Evolutionary conservation across 2,888 invertebrate genomes (phyloP), one percentile per base, ranked within the genome.

Genomic region (Bellardia bayeri): DNA sequence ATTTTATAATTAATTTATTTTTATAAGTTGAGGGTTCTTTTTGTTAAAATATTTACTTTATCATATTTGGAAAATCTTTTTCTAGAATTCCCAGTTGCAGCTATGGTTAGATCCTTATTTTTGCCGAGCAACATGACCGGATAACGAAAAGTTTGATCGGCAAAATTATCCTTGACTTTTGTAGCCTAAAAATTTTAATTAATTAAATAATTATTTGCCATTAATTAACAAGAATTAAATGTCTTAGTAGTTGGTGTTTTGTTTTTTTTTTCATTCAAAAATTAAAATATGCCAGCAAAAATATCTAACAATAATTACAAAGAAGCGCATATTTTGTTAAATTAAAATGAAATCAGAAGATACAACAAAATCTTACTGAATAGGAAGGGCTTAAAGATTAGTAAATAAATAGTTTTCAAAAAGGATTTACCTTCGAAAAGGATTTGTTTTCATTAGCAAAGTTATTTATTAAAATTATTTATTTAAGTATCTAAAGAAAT

Each of bases 91-190:
- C 93, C 93, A 89, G 93, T 92, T 88, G 92, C 92, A 90, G 91
- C 93, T 91, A 92, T 91, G 85, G 92, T 93, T 82, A 93, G 92
- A 85, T 93, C 93, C 92, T 93, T 93, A 91, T 92, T 91, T 91
- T 93, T 93, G 91, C 93, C 93, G 88, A 93, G 90, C 89, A 93
- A 91, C 92, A 93, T 91, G 90, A 93, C 91, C 88, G 93, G 93
- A 92, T 93, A 93, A 86, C 93, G 93, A 91, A 93, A 93, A 87
- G 90, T 91, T 89, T 90, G 91, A 82, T 92, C 92, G 88, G 91
- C 90, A 91, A 92, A 91, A 85, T 89, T 90, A 79, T 90, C 89
- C 88, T 89, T 89, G 88, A 81, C 72, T 89, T 89, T 89, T 79
- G 89, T 86, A 72, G 89, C 88, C 90, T 90, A 89, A 89, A 90